phyloP scores from a whole-genome alignment of 1,140 invertebrate genomes.

The Macrobrachium nipponense region DNA sequence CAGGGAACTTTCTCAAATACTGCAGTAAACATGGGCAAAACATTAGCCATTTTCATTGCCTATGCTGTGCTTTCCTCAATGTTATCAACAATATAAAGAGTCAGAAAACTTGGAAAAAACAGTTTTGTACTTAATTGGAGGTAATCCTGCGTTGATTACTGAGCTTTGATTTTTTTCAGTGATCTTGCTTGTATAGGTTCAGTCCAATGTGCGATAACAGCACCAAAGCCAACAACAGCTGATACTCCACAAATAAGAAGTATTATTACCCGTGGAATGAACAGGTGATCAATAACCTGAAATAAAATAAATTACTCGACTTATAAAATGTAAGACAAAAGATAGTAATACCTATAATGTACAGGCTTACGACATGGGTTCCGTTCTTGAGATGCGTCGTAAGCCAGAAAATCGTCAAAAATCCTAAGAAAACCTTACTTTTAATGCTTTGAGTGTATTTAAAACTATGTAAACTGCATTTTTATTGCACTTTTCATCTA shows the following conservation, averaged over 20 bases:
- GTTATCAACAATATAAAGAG: neutral
- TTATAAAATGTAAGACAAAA: too few species aligned
- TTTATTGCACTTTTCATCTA: too few species aligned
- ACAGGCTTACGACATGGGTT: too few species aligned
- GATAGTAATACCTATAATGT: too few species aligned
- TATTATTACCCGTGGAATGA: conserved; percentile 51
- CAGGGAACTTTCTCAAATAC: neutral
- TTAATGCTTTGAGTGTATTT: too few species aligned
- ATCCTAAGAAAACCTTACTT: too few species aligned
- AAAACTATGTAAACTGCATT: too few species aligned
- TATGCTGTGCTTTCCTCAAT: neutral
- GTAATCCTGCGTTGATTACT: neutral
- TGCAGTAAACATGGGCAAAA: neutral
- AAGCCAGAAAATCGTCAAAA: too few species aligned
- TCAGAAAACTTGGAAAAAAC: neutral
- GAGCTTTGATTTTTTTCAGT: conserved; percentile 51
- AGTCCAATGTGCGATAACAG: conserved; percentile 32
- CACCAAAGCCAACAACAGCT: conserved; percentile 33
- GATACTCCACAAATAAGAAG: conserved; percentile 27
- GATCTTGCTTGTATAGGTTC: conserved; percentile 33
- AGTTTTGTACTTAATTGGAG: neutral
- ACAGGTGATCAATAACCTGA: conserved; percentile 49
- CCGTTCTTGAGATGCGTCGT: too few species aligned
- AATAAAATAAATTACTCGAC: neutral
- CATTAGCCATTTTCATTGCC: too few species aligned